Conservation (phyloP, 2,797 vertebrate species). For the Gallirallus australis region DNA sequence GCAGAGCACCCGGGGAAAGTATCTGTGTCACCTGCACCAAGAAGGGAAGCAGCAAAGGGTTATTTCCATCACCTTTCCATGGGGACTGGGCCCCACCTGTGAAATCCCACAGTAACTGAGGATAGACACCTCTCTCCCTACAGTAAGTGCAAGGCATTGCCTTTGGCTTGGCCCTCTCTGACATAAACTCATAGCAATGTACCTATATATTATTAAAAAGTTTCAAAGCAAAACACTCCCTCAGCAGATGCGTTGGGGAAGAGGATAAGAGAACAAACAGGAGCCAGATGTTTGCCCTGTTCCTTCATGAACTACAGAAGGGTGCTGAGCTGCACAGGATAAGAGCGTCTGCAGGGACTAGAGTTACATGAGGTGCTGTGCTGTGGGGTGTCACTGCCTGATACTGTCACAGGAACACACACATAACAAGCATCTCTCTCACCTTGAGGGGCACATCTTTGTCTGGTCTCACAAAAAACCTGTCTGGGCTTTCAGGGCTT, state of each 20-base stretch:
- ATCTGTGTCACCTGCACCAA: background rate
- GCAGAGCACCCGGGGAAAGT: background rate
- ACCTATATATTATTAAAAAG: background rate
- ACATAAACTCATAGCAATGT: background rate
- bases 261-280: background rate
- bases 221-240: background rate
- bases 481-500: background rate
- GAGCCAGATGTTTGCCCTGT: background rate
- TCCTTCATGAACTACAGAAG: background rate
- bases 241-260: background rate
- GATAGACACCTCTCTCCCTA: background rate
- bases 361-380: accelerated
- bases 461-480: background rate
- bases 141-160: background rate
- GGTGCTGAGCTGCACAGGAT: background rate
- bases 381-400: accelerated
- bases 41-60: background rate
- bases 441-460: background rate
- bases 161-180: background rate
- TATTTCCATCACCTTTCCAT: background rate
- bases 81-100: background rate
- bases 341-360: background rate
- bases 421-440: background rate
- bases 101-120: background rate
- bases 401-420: background rate